phyloP scores from a whole-genome alignment of 1,140 invertebrate species.

The Probaryconus sp. region DNA sequence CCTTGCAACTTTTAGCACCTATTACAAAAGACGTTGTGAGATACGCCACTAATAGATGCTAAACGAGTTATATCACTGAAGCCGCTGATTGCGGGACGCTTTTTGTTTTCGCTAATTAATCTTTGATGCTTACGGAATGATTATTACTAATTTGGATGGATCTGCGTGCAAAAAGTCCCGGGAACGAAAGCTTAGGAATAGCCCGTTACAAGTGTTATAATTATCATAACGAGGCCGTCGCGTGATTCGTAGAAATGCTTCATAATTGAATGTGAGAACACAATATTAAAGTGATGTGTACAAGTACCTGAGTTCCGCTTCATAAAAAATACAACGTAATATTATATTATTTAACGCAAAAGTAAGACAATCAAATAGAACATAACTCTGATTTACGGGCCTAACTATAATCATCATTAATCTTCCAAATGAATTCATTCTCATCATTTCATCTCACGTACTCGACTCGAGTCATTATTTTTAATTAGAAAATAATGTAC shows the following conservation, averaged over 20 bases:
- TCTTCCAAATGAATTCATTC: too few species aligned
- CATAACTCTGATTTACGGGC: too few species aligned
- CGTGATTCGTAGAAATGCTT: constrained; percentile 26
- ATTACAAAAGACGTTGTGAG: background rate
- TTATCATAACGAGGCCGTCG: constrained; percentile 44
- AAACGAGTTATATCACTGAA: constrained; percentile 4
- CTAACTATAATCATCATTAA: too few species aligned
- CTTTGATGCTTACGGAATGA: background rate
- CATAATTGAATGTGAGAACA: constrained; percentile 23
- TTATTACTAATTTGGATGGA: constrained; percentile 2
- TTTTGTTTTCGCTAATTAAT: background rate
- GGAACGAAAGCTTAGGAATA: background rate
- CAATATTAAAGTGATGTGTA: background rate
- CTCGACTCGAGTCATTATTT: too few species aligned
- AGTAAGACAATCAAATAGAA: too few species aligned
- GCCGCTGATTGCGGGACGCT: background rate
- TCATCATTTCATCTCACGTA: too few species aligned
- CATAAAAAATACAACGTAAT: background rate
- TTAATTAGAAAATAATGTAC: too few species aligned
- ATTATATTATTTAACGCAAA: background rate
- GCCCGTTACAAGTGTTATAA: constrained; percentile 10
- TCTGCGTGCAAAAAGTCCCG: background rate
- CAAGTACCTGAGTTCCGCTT: constrained; percentile 2
- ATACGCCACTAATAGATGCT: background rate
- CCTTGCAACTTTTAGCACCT: background rate